Base-by-base conservation (phyloP, 35 echinoderm and acorn worm species). In the Diadema setosum region DNA sequence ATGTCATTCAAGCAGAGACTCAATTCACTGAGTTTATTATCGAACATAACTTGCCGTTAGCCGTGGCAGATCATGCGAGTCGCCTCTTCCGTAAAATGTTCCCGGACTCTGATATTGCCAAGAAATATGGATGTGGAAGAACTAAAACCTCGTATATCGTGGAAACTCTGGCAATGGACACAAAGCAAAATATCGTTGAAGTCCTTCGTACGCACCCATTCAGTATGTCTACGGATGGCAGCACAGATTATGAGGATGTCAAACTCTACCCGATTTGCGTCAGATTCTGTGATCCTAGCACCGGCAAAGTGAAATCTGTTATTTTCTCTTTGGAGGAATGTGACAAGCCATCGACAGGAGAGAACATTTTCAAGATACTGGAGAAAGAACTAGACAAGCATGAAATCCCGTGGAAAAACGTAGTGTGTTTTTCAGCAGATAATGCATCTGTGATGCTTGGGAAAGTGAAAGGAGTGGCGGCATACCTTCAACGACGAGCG, bases 381-480 rank as follows among this genome's bases (percentile, higher is more conserved):
- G 24, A 83, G 21, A 42, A 55, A 57, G 87, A 89, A 89, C 41
- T 89, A 25, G 55, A 46, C 18, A 16, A 82, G 49, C 46, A 31
- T 35, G 78, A 84, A 35, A 58, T 87, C 60, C 87, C 44, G 44
- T 89, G 87, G 87, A 46, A 58, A 83, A 89, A 89, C 52, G 26
- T 82, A 56, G 76, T 89, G 17, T 35, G 74, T 58, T 89, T 89
- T 84, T 24, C 78, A 58, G 78, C 87, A 45, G 87, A 89, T 58
- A 89, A 83, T 89, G 87, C 78, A 63, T 83, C 73, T 5, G 87
- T 89, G 78, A 89, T 89, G 87, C 76, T 89, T 8, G 87, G 87
- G 27, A 84, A 83, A 83, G 40, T 52, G 40, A 89, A 89, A 89
- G 75, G 76, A 31, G 87, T 89, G 55, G 73, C 76, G 15, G 31